Base-by-base conservation (phyloP, 2,113 vertebrate genomes). In the Microcebus lehilahytsara region DNA sequence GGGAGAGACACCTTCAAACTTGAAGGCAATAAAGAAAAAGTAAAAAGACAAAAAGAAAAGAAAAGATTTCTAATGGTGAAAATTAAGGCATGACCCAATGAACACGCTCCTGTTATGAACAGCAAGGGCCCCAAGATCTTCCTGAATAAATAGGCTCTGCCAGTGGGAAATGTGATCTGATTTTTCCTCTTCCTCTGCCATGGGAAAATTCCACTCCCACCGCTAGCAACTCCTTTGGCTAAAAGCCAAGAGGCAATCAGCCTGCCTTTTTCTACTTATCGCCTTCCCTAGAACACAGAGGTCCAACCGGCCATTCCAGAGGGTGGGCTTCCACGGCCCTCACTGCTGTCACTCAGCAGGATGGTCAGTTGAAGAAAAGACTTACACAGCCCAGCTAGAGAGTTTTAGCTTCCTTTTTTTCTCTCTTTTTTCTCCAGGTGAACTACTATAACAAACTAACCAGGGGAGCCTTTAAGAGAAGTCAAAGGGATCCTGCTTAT, bases 131-230 rank as follows among this genome's bases (percentile, higher is more conserved):
- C 67, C 27, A n/a, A 86, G 83, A 93, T 89, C 93, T 93, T 97
- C 95, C 93, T 93, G 97, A 93, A 77, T 66, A 96, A 97, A 97
- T 93, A 95, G 25, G n/a, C 93, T 94, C 92, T 95, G 95, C 72
- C 89, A 71, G 89, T 85, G 96, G 96, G 96, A 97, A 97, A 97
- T 89, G 42, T 95, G 95, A 97, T 93, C 89, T 93, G 89, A 89
- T 91, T 94, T 97, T 98, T 97, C 97, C 97, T 97, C 79, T 98
- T 97, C 95, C 96, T 95, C 56, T 97, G 96, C 97, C 95, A 95
- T 93, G 95, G 96, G 97, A 97, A 97, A 96, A 94, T 96, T 97
- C 97, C 96, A 86, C 91, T 96, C 93, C 91, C 75, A 89, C 72
- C 8, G 13, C 62, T 2, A 84, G 72, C 85, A 91, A 71, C 81